phyloP scores from a whole-genome alignment of 2,797 vertebrate species.

The Ctenochaetus hawaiiensis region DNA sequence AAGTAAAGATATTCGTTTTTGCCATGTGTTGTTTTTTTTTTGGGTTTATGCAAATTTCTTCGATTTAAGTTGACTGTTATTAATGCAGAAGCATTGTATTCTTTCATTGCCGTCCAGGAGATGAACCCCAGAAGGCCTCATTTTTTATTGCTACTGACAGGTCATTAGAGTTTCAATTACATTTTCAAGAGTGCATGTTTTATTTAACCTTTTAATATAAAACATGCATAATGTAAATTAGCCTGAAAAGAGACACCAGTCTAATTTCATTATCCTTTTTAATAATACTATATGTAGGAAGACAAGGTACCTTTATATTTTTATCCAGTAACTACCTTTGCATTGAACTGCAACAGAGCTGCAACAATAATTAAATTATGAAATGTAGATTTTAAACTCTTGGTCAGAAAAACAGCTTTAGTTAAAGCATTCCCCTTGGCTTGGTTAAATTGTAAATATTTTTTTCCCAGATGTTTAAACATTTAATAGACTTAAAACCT shows the following conservation, averaged over 20 bases:
- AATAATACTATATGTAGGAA: too few species aligned
- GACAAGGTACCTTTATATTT: too few species aligned
- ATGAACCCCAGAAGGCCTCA: background rate
- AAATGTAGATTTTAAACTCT: too few species aligned
- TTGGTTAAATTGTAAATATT: too few species aligned
- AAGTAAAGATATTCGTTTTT: constrained; percentile 4
- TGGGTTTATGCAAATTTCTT: constrained; percentile 1
- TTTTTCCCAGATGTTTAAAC: too few species aligned
- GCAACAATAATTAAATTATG: too few species aligned
- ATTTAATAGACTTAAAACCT: too few species aligned
- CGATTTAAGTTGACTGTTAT: constrained; percentile 6
- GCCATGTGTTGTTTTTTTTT: constrained; percentile 1
- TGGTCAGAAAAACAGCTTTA: too few species aligned
- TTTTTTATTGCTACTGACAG: constrained; percentile 45
- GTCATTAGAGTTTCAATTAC: constrained; percentile 38
- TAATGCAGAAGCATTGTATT: constrained; percentile 9
- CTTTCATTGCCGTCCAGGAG: background rate
- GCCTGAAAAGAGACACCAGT: constrained; percentile 28
- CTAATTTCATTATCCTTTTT: too few species aligned
- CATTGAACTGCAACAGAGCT: too few species aligned
- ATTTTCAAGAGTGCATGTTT: constrained; percentile 13
- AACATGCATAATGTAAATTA: constrained; percentile 59
- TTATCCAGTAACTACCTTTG: too few species aligned
- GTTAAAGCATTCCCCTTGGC: too few species aligned
- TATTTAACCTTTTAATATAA: constrained; percentile 36